phyloP scores from a whole-genome alignment of 2,888 invertebrate genomes.

The Chaetogeoica ovagalla region DNA sequence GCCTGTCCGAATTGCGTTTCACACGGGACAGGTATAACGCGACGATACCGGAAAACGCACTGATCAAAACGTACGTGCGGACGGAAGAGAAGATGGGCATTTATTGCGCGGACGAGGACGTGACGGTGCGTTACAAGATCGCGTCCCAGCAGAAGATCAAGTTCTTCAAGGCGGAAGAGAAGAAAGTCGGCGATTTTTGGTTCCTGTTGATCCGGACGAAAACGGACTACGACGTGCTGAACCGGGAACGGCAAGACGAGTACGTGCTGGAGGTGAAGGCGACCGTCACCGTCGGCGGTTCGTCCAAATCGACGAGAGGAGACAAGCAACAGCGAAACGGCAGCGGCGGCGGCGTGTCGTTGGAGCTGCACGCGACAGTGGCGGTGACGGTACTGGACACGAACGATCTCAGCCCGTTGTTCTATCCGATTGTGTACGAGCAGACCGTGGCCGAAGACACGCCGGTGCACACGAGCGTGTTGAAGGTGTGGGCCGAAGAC shows the following conservation, averaged over 20 bases:
- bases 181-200: constrained; percentile 89
- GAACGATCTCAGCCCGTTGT: constrained; percentile 91
- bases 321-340: constrained; percentile 60
- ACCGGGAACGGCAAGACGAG: constrained; percentile 85
- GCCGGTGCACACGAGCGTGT: constrained; percentile 78
- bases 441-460: constrained; percentile 86
- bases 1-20: constrained; percentile 67
- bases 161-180: constrained; percentile 90
- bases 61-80: constrained; percentile 80
- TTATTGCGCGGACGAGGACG: constrained; percentile 60
- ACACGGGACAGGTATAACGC: constrained; percentile 78
- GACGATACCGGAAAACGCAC: constrained; percentile 88
- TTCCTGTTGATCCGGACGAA: constrained; percentile 87
- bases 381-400: constrained; percentile 77
- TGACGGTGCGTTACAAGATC: constrained; percentile 81
- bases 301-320: constrained; percentile 7
- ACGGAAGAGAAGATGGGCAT: constrained; percentile 82
- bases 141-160: constrained; percentile 83
- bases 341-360: neutral
- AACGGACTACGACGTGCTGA: constrained; percentile 84
- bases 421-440: constrained; percentile 86
- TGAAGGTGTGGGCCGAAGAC: constrained; percentile 85
- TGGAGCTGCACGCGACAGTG: constrained; percentile 74
- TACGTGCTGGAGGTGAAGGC: constrained; percentile 80
- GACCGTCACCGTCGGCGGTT: constrained; percentile 62